Evolutionary conservation across 2,888 invertebrate species (phyloP).

Genomic region (Prosapia bicincta): DNA sequence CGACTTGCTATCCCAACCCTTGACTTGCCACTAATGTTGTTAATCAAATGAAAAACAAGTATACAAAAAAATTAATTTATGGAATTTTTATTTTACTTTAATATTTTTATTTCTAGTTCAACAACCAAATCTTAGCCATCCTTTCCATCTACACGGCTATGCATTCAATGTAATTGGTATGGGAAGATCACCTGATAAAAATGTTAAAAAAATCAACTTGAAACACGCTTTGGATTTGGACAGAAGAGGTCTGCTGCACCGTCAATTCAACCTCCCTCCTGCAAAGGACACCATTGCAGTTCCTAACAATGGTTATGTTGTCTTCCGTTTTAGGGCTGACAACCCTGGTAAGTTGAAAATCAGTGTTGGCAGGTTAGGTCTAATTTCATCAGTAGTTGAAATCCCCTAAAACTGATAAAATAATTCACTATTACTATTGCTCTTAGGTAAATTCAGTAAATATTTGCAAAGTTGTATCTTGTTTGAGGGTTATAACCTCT

Average conservation of each 20-base stretch:
- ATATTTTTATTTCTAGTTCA: slow-evolving; percentile 58
- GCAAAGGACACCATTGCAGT: slow-evolving; percentile 83
- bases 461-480: no score
- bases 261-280: slow-evolving; percentile 74
- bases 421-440: no score
- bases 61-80: no score
- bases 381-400: no score
- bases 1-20: no score
- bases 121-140: slow-evolving; percentile 76
- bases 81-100: no score
- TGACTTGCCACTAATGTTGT: no score
- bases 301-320: slow-evolving; percentile 85
- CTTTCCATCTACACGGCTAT: slow-evolving; percentile 84
- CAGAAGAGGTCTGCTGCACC: slow-evolving; percentile 66
- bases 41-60: no score
- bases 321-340: slow-evolving; percentile 77
- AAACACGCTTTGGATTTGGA: slow-evolving; percentile 77
- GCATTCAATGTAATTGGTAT: slow-evolving; percentile 78
- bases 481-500: no score
- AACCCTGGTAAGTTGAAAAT: slow-evolving; percentile 81
- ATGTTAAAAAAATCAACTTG: slow-evolving; percentile 74
- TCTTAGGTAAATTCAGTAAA: no score
- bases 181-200: slow-evolving; percentile 75
- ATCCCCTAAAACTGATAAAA: no score
- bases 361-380: no score